Conservation (phyloP, 2,113 vertebrate genomes). For the Columbina picui region DNA sequence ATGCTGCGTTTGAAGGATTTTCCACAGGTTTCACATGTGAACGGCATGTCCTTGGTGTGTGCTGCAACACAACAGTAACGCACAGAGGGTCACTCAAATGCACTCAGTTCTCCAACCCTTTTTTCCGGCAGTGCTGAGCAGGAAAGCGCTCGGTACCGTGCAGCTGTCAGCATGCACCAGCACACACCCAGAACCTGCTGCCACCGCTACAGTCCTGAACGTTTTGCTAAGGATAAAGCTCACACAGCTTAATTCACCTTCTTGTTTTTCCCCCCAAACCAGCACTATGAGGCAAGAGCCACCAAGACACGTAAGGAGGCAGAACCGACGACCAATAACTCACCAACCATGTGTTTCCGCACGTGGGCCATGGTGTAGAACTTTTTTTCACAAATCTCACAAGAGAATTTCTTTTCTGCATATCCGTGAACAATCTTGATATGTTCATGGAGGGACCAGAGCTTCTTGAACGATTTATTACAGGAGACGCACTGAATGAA, state of each 20-base stretch:
- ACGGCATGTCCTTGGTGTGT: slow-evolving; percentile 99
- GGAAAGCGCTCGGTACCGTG: background rate
- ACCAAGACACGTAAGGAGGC: background rate
- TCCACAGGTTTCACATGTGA: slow-evolving; percentile 97
- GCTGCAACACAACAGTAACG: slow-evolving; percentile 77
- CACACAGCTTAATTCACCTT: background rate
- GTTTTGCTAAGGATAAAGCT: background rate
- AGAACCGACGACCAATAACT: slow-evolving; percentile 68
- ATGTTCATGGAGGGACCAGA: slow-evolving; percentile 98
- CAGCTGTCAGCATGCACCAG: background rate
- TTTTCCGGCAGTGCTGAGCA: background rate
- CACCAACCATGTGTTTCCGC: slow-evolving; percentile 98
- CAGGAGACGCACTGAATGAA: slow-evolving; percentile 91
- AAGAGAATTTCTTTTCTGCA: slow-evolving; percentile 98
- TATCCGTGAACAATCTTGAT: slow-evolving; percentile 99
- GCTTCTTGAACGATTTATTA: slow-evolving; percentile 98
- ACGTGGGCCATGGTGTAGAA: slow-evolving; percentile 99
- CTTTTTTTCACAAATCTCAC: slow-evolving; percentile 99
- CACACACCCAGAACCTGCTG: background rate
- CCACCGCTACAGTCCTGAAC: background rate
- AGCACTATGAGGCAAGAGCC: background rate
- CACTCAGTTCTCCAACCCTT: background rate
- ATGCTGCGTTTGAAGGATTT: slow-evolving; percentile 99
- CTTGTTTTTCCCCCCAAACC: background rate
- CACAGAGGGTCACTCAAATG: background rate